A percentile compares a stretch with the other conserved stretches of the same genome.
Conservation (phyloP, 92 coral and sea anemone genomes). For the Epizoanthus scotinus region DNA sequence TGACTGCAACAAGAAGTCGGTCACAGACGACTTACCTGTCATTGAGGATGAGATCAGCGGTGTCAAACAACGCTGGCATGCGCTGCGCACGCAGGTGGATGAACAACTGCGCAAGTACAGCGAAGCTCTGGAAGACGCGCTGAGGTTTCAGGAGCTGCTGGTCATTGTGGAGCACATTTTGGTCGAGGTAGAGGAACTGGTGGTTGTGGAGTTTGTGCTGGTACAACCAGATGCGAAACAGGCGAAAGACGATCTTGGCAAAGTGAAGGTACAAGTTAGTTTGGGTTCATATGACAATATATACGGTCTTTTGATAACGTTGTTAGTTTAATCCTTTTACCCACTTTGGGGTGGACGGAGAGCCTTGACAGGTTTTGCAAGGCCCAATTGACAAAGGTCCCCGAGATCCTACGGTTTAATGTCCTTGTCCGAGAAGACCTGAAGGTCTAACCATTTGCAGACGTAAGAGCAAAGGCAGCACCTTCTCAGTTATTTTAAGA, state of each 20-base stretch:
- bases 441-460: too few species aligned
- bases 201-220: constrained; percentile 64
- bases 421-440: too few species aligned
- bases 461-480: too few species aligned
- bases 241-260: constrained; percentile 77
- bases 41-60: constrained; percentile 76
- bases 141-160: constrained; percentile 79
- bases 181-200: constrained; percentile 68
- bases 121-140: constrained; percentile 73
- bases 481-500: too few species aligned
- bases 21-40: constrained; percentile 74
- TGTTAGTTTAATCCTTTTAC: too few species aligned
- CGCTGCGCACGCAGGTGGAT: constrained; percentile 63
- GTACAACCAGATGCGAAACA: constrained; percentile 64
- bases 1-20: constrained; percentile 58
- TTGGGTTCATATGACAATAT: background rate
- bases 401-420: too few species aligned
- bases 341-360: too few species aligned
- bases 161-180: constrained; percentile 62
- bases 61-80: constrained; percentile 78
- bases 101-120: constrained; percentile 61
- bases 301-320: too few species aligned
- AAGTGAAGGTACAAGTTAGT: constrained; percentile 64
- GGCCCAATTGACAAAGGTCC: too few species aligned
- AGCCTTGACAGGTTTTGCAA: too few species aligned